phyloP scores from a whole-genome alignment of 2,113 vertebrate genomes.

The Anguilla rostrata region DNA sequence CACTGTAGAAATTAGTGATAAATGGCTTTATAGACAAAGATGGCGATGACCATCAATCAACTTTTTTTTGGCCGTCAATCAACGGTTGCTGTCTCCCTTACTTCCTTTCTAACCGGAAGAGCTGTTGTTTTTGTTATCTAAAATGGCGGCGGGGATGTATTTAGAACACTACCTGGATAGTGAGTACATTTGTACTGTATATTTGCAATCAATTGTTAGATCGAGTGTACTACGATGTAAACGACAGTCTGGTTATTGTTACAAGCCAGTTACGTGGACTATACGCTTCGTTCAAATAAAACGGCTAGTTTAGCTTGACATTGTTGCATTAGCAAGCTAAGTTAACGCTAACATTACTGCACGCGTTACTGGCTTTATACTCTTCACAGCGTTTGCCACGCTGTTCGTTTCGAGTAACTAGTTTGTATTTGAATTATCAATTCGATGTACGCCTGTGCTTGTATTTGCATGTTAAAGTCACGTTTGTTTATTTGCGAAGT shows the following conservation, averaged over 20 bases:
- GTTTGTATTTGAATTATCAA: not conserved
- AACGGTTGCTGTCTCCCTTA: not conserved
- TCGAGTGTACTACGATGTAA: not conserved
- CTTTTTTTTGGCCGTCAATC: not conserved
- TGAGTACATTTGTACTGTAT: constrained; percentile 49
- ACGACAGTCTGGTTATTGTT: not conserved
- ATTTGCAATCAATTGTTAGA: not conserved
- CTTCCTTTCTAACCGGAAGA: constrained; percentile 55
- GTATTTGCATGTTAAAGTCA: not conserved
- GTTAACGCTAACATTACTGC: not conserved
- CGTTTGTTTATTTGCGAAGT: not conserved
- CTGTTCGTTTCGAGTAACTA: not conserved
- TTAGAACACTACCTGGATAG: constrained; percentile 79
- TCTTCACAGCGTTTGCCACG: not conserved
- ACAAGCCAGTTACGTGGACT: not conserved
- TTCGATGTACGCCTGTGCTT: not conserved
- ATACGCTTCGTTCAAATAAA: not conserved
- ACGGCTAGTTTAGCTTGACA: not conserved
- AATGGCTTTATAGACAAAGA: too few species aligned
- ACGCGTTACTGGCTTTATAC: not conserved
- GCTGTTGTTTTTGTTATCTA: constrained; percentile 70
- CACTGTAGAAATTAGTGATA: not conserved
- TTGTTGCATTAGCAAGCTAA: not conserved
- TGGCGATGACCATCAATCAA: not conserved
- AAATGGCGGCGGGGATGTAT: constrained; percentile 78